Evolutionary conservation across 2,797 vertebrate species (phyloP).

Genomic region (Rhodeus uyekii): DNA sequence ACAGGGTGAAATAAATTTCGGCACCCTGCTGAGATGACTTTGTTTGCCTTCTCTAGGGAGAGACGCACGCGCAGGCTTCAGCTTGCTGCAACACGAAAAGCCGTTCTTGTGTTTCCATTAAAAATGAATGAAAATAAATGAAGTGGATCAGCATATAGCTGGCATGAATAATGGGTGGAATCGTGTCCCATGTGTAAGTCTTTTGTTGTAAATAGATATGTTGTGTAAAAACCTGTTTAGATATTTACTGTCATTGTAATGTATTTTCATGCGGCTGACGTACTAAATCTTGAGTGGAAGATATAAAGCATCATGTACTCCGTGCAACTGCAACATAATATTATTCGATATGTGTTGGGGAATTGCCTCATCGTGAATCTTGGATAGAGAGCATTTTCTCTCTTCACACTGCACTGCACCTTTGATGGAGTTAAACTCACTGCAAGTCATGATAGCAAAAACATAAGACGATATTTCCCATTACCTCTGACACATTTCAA

Average conservation of each 20-base stretch:
- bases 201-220: conserved; percentile 44
- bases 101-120: conserved; percentile 41
- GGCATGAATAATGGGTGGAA: conserved; percentile 39
- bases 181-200: conserved; percentile 28
- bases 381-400: conserved; percentile 27
- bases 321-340: conserved; percentile 28
- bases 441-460: conserved; percentile 63
- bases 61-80: neutral
- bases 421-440: conserved; percentile 51
- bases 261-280: conserved; percentile 5
- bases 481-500: conserved; percentile 64
- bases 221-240: conserved; percentile 41
- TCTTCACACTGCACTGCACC: conserved; percentile 50
- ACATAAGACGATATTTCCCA: conserved; percentile 62
- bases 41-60: conserved; percentile 24
- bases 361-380: conserved; percentile 44
- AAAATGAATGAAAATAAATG: conserved; percentile 50
- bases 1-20: conserved; percentile 15
- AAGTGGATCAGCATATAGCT: conserved; percentile 40
- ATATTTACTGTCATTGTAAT: conserved; percentile 44
- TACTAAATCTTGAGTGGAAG: conserved; percentile 37
- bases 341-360: conserved; percentile 48
- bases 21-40: conserved; percentile 23
- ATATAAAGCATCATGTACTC: conserved; percentile 39
- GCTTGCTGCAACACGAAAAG: conserved; percentile 3